Evolutionary conservation across 2,888 invertebrate genomes (phyloP), one percentile per base, ranked within the genome.

Genomic region (Apamea monoglypha): DNA sequence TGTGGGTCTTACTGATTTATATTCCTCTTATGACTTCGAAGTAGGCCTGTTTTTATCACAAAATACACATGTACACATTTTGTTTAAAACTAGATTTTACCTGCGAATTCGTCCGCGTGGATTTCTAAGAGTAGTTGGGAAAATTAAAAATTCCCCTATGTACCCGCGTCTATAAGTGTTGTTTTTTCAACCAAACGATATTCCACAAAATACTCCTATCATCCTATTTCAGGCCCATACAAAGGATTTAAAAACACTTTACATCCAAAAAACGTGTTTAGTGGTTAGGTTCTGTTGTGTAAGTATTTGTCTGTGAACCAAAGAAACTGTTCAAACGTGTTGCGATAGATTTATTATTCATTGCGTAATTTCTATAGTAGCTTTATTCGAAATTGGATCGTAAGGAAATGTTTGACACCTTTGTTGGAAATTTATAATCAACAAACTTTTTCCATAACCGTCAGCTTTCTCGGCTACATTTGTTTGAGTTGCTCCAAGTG

Each of bases 391-490:
- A 78, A 71, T 84, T 82, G 71, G 82, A 83, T 85, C 71, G 71
- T 78, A 84, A 82, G 73, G 67, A 78, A 90, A 84, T 87, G 74
- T 87, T 87, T 85, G 81, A 78, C 79, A 85, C 76, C 84, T 89
- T 87, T 88, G 84, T 90, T 71, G 76, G 80, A 83, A 91, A 87
- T 91, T 91, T 86, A 86, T 90, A 92, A 91, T 91, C 88, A 85
- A 79, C 78, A 83, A 94, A 94, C 91, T 93, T 94, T 93, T 92
- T 91, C 92, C 90, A 93, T 94, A 93, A 92, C 92, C 89, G 86
- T 89, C 88, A 84, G 84, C 79, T 84, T 82, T 82, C 84, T 88
- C 86, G 80, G 82, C 81, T 83, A 89, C 87, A 86, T 90, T 91
- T 93, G 91, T 93, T 94, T 92, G 92, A 93, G 90, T 92, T 91